phyloP scores from a whole-genome alignment of 2,888 invertebrate species.

The Habroteleia sp. region DNA sequence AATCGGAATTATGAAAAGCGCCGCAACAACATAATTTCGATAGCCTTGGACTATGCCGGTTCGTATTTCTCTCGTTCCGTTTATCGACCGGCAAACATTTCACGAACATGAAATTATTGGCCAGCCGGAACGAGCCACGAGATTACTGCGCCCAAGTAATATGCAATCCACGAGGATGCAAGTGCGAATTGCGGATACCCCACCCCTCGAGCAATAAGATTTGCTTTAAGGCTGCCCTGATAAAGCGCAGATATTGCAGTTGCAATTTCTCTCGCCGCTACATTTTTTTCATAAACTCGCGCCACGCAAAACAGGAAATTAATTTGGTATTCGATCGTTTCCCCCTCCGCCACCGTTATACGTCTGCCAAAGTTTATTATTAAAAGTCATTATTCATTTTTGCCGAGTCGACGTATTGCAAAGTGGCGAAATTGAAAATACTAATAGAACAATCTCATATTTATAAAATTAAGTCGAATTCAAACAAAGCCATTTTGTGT shows the following conservation, averaged over 20 bases:
- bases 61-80: constrained; percentile 44
- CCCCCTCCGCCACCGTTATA: background rate
- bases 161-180: constrained; percentile 56
- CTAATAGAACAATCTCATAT: no score
- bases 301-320: constrained; percentile 39
- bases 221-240: constrained; percentile 51
- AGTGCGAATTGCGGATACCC: constrained; percentile 57
- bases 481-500: no score
- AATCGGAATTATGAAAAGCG: constrained; percentile 54
- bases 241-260: constrained; percentile 48
- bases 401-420: no score
- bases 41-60: constrained; percentile 9
- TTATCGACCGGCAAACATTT: constrained; percentile 60
- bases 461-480: no score
- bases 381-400: no score
- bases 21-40: constrained; percentile 54
- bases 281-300: constrained; percentile 50
- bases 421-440: no score
- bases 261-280: constrained; percentile 37
- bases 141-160: constrained; percentile 51
- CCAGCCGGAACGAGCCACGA: constrained; percentile 54
- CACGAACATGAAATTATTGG: constrained; percentile 48
- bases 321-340: constrained; percentile 23
- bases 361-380: constrained; percentile 2
- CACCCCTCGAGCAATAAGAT: constrained; percentile 38